Conservation (phyloP, 2,888 invertebrate species). For the Tillus elongatus region DNA sequence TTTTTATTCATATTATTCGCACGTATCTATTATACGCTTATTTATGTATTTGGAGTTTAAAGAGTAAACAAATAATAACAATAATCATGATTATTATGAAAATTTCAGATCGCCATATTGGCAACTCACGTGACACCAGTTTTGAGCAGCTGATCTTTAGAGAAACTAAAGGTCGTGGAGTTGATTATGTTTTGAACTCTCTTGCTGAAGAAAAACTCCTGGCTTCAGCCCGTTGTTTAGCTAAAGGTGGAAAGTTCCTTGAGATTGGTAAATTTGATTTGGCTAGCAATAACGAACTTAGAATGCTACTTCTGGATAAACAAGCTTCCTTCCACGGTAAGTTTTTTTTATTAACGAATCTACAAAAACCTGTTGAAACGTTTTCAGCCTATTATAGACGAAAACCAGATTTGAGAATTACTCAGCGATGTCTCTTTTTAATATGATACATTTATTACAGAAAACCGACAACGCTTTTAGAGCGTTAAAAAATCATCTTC, state of each 20-base stretch:
- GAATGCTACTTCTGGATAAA: constrained; percentile 59
- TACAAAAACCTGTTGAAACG: too few species aligned
- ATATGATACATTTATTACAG: too few species aligned
- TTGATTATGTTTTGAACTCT: constrained; percentile 86
- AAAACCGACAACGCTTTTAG: too few species aligned
- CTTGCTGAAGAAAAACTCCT: constrained; percentile 76
- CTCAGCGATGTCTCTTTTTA: too few species aligned
- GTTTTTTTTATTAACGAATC: too few species aligned
- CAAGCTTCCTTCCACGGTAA: constrained; percentile 67
- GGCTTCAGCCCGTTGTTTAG: constrained; percentile 37
- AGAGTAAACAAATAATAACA: constrained; percentile 5
- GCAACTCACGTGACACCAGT: constrained; percentile 72
- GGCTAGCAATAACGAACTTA: constrained; percentile 45
- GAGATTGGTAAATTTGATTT: constrained; percentile 60
- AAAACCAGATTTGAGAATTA: too few species aligned
- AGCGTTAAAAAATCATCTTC: too few species aligned
- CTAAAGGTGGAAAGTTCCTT: constrained; percentile 46
- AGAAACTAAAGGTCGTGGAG: constrained; percentile 75
- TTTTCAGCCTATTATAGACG: too few species aligned
- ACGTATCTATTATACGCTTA: too few species aligned
- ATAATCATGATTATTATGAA: constrained; percentile 52
- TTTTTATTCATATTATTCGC: too few species aligned
- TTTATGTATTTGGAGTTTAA: too few species aligned
- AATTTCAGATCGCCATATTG: constrained; percentile 84
- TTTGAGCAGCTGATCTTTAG: constrained; percentile 79